These are phyloP conservation scores for Neolamprologus kungweensis DNA, from an alignment of 2,113 vertebrate species.

Conservation along the genomic window DNA sequence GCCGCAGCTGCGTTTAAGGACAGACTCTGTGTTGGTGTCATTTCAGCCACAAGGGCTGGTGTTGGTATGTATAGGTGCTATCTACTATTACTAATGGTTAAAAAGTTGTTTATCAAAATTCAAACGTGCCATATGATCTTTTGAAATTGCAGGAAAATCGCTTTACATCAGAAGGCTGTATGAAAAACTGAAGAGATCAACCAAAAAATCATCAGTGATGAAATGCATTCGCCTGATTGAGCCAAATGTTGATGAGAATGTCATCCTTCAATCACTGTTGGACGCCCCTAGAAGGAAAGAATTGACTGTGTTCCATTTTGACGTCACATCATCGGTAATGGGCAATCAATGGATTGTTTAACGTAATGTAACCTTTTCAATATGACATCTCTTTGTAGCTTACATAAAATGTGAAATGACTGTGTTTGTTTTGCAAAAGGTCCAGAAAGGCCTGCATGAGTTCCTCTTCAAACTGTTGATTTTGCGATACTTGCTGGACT, in stretches of 20 bases:
- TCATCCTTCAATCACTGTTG: slow-evolving; percentile 75
- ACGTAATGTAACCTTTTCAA: neutral
- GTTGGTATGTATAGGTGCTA: slow-evolving; percentile 75
- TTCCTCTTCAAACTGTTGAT: slow-evolving; percentile 92
- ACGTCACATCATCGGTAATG: slow-evolving; percentile 88
- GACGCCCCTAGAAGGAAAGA: slow-evolving; percentile 25
- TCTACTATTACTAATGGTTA: neutral
- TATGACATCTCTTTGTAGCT: accelerated
- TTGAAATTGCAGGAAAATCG: slow-evolving; percentile 81
- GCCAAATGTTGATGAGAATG: slow-evolving; percentile 78
- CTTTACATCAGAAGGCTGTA: slow-evolving; percentile 83
- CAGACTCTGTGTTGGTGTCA: slow-evolving; percentile 76
- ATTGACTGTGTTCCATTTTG: slow-evolving; percentile 84
- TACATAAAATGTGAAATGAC: neutral
- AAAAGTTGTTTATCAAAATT: neutral
- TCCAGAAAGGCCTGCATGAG: slow-evolving; percentile 78
- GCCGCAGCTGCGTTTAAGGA: slow-evolving; percentile 80
- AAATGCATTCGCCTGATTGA: slow-evolving; percentile 83
- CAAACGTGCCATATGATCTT: neutral
- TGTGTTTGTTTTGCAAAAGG: slow-evolving; percentile 64
- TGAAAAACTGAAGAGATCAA: slow-evolving; percentile 56
- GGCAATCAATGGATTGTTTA: neutral
- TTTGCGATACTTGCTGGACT: slow-evolving; percentile 80
- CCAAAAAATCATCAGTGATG: slow-evolving; percentile 24
- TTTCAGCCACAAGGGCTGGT: slow-evolving; percentile 84